A percentile compares a stretch with the other conserved stretches of the same genome.
Evolutionary conservation across 1,140 invertebrate genomes (phyloP).

Genomic region (Heliconius himera): DNA sequence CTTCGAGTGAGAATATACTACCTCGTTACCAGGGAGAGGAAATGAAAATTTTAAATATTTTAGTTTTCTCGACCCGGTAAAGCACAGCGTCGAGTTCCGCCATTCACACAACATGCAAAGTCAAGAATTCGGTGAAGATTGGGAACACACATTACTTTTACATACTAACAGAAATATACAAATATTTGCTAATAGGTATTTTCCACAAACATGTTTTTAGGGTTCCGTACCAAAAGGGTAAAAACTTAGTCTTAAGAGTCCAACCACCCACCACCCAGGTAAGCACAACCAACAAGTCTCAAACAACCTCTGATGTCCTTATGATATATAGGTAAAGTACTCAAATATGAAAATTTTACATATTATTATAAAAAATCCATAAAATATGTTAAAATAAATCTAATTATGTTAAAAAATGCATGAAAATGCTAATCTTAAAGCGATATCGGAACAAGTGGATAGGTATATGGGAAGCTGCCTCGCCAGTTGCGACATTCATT

Average conservation of each 20-base stretch:
- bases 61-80: too few species aligned
- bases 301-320: conserved; percentile 1
- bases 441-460: neutral
- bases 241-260: too few species aligned
- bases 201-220: neutral
- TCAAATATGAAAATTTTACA: neutral
- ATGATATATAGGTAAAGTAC: neutral
- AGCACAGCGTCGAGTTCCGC: too few species aligned
- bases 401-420: conserved; percentile 2
- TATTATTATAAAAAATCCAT: neutral
- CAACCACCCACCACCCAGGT: too few species aligned
- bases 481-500: neutral
- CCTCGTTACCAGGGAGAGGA: too few species aligned
- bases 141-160: too few species aligned
- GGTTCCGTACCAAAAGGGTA: too few species aligned
- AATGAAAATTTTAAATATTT: too few species aligned
- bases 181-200: neutral
- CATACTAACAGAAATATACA: too few species aligned
- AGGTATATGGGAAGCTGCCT: conserved; percentile 7
- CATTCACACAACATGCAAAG: too few species aligned
- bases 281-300: neutral
- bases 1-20: too few species aligned
- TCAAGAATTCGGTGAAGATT: too few species aligned
- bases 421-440: neutral
- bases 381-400: neutral